These are phyloP conservation scores for Sebastes goodei DNA, from an alignment of 2,797 vertebrate genomes.

Conservation along the genomic window DNA sequence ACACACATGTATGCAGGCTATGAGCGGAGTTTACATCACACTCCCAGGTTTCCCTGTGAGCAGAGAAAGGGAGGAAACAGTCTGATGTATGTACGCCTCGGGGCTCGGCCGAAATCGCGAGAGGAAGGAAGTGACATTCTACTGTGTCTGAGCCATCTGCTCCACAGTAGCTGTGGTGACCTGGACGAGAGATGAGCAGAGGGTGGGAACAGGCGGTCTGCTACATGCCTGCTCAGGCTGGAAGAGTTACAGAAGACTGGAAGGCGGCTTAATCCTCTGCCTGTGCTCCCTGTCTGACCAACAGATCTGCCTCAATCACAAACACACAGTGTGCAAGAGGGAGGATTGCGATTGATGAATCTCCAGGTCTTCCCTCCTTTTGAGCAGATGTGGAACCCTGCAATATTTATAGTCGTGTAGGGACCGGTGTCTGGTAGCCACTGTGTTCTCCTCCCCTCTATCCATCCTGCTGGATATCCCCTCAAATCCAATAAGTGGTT, in stretches of 20 bases:
- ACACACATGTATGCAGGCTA: background rate
- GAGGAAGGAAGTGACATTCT: constrained; percentile 57
- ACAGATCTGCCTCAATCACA: constrained; percentile 27
- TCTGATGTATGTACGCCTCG: constrained; percentile 16
- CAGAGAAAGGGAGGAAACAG: constrained; percentile 31
- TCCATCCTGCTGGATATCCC: constrained; percentile 65
- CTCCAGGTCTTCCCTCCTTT: constrained; percentile 56
- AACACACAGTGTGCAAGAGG: constrained; percentile 16
- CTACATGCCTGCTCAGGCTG: constrained; percentile 16
- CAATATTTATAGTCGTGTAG: constrained; percentile 71
- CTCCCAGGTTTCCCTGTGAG: constrained; percentile 13
- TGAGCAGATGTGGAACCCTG: constrained; percentile 61
- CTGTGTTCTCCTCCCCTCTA: constrained; percentile 32
- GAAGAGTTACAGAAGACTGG: constrained; percentile 39
- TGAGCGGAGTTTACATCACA: constrained; percentile 3
- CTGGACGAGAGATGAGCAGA: constrained; percentile 16
- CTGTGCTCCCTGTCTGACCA: constrained; percentile 41
- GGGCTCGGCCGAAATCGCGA: constrained; percentile 2
- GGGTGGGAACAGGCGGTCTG: constrained; percentile 33
- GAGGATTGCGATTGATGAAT: constrained; percentile 64
- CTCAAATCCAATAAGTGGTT: constrained; percentile 75
- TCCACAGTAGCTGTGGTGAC: constrained; percentile 40
- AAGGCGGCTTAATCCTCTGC: constrained; percentile 31
- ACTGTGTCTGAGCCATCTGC: constrained; percentile 35
- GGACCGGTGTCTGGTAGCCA: constrained; percentile 46